These are phyloP conservation scores for Capromys pilorides DNA, from an alignment of 2,797 vertebrate genomes.

Conservation along the genomic window DNA sequence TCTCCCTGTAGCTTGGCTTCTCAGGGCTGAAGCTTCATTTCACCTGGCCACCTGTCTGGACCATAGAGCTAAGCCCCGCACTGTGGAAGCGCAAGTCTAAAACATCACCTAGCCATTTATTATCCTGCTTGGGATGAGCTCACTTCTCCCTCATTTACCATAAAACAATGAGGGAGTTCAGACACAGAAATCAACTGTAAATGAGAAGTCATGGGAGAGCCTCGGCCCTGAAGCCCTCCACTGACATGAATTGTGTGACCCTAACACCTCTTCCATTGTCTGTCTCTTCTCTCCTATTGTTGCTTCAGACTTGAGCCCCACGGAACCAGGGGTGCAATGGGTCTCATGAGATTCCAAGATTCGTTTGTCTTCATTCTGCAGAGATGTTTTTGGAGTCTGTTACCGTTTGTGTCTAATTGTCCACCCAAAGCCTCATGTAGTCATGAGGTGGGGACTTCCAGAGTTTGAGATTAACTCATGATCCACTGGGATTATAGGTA, in stretches of 20 bases:
- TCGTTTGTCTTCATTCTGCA: not conserved
- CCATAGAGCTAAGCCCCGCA: not conserved
- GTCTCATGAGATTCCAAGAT: not conserved
- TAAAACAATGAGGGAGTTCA: not conserved
- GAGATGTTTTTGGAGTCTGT: not conserved
- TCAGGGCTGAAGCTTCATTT: not conserved
- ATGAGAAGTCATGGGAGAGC: not conserved
- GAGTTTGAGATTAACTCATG: too few relatives aligned
- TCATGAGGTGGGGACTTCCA: too few relatives aligned
- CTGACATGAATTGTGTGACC: not conserved
- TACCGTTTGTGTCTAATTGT: too few relatives aligned
- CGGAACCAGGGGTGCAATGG: rapidly evolving
- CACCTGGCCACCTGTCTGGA: not conserved
- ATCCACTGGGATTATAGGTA: too few relatives aligned
- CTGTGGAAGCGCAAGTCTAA: not conserved
- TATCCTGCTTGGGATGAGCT: not conserved
- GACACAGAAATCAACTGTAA: not conserved
- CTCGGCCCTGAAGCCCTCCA: rapidly evolving
- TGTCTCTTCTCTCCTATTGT: not conserved
- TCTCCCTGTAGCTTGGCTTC: not conserved
- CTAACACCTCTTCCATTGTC: not conserved
- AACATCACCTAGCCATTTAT: not conserved
- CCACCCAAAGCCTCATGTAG: too few relatives aligned
- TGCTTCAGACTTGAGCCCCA: not conserved
- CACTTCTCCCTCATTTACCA: not conserved